Percentiles rank a stretch among this genome's conserved stretches.
These are phyloP conservation scores for Sceliomorpha sp. DNA, from an alignment of 2,888 invertebrate species.

Conservation along the genomic window DNA sequence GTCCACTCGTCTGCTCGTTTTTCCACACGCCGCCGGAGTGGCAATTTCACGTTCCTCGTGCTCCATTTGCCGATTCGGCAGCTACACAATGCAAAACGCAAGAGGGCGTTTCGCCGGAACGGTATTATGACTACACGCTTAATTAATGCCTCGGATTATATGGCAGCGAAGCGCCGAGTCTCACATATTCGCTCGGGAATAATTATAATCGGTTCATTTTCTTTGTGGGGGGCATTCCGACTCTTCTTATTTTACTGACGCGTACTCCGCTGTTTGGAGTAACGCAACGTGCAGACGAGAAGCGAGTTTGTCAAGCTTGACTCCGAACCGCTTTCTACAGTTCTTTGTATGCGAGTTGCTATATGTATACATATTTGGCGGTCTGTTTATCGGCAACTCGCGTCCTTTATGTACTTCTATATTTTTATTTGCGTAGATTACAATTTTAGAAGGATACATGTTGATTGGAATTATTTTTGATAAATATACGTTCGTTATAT, in stretches of 20 bases:
- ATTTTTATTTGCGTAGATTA: too few relatives aligned
- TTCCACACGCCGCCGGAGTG: constrained; percentile 26
- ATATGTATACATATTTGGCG: too few relatives aligned
- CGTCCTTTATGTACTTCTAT: too few relatives aligned
- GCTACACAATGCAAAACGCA: constrained; percentile 54
- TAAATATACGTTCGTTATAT: too few relatives aligned
- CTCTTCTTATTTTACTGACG: constrained; percentile 4
- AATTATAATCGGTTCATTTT: constrained; percentile 54
- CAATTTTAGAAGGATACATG: too few relatives aligned
- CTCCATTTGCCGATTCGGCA: constrained; percentile 65
- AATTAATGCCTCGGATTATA: constrained; percentile 74
- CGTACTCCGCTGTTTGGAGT: constrained; percentile 12
- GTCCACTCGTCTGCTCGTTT: constrained; percentile 32
- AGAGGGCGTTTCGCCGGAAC: constrained; percentile 52
- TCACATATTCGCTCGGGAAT: constrained; percentile 42
- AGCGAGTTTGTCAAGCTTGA: constrained; percentile 22
- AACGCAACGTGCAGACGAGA: constrained; percentile 13
- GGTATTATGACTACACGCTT: constrained; percentile 75
- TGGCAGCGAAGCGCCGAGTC: constrained; percentile 44
- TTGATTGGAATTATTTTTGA: too few relatives aligned
- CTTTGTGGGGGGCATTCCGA: constrained; percentile 26
- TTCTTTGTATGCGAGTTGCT: too few relatives aligned
- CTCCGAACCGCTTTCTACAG: too few relatives aligned
- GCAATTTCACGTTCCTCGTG: constrained; percentile 59
- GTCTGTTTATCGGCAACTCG: too few relatives aligned